A percentile compares a stretch with the other conserved stretches of the same genome.
These are phyloP conservation scores for Bothrops jararaca DNA, from an alignment of 2,113 vertebrate genomes.

Conservation along the genomic window DNA sequence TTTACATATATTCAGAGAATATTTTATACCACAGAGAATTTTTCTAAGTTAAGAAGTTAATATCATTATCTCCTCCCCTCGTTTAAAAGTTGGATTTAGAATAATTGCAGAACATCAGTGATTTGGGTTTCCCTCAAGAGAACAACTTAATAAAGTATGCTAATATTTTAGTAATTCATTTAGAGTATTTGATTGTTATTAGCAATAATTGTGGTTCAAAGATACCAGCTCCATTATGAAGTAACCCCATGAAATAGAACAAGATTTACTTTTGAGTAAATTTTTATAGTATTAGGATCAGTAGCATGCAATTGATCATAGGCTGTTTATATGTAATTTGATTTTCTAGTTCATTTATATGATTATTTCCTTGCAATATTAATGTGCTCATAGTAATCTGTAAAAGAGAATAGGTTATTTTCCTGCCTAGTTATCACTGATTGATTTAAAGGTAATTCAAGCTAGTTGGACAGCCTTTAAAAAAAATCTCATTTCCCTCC, in stretches of 20 bases:
- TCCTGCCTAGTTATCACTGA: background rate
- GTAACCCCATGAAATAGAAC: background rate
- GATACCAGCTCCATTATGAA: background rate
- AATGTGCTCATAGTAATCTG: background rate
- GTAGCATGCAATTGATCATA: background rate
- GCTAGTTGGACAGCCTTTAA: background rate
- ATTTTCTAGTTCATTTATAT: background rate
- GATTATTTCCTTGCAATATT: background rate
- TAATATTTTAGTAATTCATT: constrained; percentile 70
- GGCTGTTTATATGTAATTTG: background rate
- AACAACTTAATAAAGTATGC: constrained; percentile 82
- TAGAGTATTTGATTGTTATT: constrained; percentile 68
- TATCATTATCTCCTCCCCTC: constrained; percentile 90
- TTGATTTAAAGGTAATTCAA: background rate
- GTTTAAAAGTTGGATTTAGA: constrained; percentile 86
- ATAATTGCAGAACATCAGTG: constrained; percentile 86
- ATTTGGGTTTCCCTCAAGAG: constrained; percentile 84
- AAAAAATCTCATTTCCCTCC: background rate
- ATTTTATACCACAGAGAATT: constrained; percentile 92
- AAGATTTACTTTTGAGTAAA: background rate
- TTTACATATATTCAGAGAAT: constrained; percentile 97
- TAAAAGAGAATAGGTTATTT: background rate
- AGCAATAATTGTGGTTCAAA: constrained; percentile 17
- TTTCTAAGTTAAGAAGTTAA: constrained; percentile 92
- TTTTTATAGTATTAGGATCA: background rate